Percentiles rank a stretch among this genome's conserved stretches.
Evolutionary conservation across 2,888 invertebrate species (phyloP).

Genomic region (Argyra leucocephala): DNA sequence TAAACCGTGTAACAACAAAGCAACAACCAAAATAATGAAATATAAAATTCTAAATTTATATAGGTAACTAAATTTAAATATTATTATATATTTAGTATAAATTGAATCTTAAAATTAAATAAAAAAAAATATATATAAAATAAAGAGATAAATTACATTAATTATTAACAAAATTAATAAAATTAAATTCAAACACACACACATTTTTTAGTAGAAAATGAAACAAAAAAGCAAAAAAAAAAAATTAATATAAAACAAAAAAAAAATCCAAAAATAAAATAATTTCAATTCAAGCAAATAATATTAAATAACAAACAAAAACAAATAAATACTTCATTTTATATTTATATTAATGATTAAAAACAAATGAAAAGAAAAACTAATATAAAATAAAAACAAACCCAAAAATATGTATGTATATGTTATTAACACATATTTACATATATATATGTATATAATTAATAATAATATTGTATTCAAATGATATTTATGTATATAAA

Average conservation of each 20-base stretch:
- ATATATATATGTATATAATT: no score
- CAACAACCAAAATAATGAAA: conserved; percentile 6
- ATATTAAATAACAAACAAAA: no score
- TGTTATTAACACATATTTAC: no score
- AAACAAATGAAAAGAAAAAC: no score
- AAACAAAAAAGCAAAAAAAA: background rate
- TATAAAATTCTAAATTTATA: conserved; percentile 1
- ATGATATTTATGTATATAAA: no score
- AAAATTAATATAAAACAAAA: background rate
- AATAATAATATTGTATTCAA: no score
- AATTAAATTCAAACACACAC: background rate
- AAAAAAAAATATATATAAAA: background rate
- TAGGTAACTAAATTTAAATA: conserved; percentile 2
- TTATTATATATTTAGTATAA: conserved; percentile 3
- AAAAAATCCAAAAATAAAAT: background rate
- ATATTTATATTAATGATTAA: no score
- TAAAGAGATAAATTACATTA: background rate
- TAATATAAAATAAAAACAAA: background rate
- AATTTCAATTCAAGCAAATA: no score
- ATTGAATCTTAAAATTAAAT: background rate
- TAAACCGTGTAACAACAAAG: conserved; percentile 3
- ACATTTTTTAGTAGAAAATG: background rate
- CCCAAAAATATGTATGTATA: background rate
- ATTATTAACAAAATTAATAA: background rate
- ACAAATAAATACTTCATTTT: no score